Evolutionary conservation across 1,140 invertebrate species (phyloP).

Genomic region (Cherax destructor): DNA sequence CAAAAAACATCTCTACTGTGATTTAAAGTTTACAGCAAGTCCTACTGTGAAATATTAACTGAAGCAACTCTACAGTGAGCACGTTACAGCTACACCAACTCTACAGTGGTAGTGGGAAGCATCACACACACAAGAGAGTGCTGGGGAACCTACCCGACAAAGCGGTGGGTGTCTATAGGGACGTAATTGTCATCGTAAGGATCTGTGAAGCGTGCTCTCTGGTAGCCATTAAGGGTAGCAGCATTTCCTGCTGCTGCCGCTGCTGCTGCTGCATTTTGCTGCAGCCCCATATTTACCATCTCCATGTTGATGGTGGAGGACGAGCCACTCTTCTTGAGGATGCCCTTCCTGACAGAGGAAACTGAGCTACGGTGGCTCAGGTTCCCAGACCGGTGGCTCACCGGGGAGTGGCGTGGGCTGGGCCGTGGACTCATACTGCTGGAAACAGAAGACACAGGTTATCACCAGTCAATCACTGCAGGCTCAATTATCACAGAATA

Average conservation of each 20-base stretch:
- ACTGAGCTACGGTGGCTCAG: constrained; percentile 58
- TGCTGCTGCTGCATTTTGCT: constrained; percentile 49
- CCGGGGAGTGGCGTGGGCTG: constrained; percentile 52
- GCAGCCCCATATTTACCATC: constrained; percentile 58
- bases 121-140: background rate
- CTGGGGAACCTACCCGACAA: constrained; percentile 30
- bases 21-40: background rate
- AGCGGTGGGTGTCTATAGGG: constrained; percentile 48
- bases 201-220: constrained; percentile 48
- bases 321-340: constrained; percentile 59
- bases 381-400: constrained; percentile 59
- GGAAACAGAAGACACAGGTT: background rate
- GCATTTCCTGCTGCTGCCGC: constrained; percentile 20
- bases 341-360: constrained; percentile 60
- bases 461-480: background rate
- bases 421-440: constrained; percentile 55
- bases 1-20: background rate
- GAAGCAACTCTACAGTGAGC: background rate
- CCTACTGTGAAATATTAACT: constrained; percentile 15
- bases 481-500: too few species aligned
- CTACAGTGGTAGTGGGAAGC: constrained; percentile 32
- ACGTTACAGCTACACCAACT: background rate
- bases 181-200: constrained; percentile 57
- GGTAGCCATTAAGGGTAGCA: constrained; percentile 46
- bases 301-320: constrained; percentile 65